phyloP scores from a whole-genome alignment of 1,140 invertebrate genomes.

The Megathymus violae region DNA sequence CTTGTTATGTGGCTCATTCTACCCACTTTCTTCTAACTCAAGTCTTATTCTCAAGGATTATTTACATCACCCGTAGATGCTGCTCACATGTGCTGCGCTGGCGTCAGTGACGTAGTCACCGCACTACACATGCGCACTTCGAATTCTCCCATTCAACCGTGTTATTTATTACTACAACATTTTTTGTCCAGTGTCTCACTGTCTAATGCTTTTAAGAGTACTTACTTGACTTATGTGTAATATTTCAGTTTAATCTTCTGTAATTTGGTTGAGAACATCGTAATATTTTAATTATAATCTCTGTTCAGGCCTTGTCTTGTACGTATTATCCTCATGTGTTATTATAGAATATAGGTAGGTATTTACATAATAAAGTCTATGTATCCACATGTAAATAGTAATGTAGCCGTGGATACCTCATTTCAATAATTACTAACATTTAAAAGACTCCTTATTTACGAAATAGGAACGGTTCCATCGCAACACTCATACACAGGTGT shows the following conservation, averaged over 20 bases:
- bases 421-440: not conserved
- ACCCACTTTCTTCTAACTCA: no score
- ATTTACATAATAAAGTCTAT: no score
- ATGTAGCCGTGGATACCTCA: no score
- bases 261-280: not conserved
- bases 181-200: constrained; percentile 23
- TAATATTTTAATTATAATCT: no score
- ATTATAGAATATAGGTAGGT: no score
- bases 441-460: constrained; percentile 12
- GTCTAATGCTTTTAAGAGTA: constrained; percentile 1
- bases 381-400: no score
- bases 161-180: constrained; percentile 34
- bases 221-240: constrained; percentile 5
- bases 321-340: no score
- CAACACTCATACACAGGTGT: constrained; percentile 17
- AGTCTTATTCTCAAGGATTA: constrained; percentile 39
- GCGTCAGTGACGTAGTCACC: constrained; percentile 49
- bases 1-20: no score
- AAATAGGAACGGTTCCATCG: not conserved
- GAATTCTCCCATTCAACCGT: constrained; percentile 37
- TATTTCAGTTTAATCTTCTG: constrained; percentile 3
- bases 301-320: no score
- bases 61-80: constrained; percentile 58
- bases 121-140: constrained; percentile 59
- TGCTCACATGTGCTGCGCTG: constrained; percentile 57